Evolutionary conservation across 1,140 invertebrate genomes (phyloP), one percentile per base, ranked within the genome.

Genomic region (Papilio aristodemus): DNA sequence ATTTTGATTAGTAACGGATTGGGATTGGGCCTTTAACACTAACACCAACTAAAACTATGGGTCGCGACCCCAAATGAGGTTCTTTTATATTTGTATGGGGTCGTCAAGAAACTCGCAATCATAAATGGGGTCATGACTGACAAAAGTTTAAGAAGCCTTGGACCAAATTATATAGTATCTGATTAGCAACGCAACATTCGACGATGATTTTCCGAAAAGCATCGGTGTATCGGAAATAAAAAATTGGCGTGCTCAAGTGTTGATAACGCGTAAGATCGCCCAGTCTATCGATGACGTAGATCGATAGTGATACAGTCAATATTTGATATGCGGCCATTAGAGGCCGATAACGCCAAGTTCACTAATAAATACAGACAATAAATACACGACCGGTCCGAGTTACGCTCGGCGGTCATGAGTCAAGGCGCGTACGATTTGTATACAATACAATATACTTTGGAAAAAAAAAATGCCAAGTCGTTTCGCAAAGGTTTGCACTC

Each of bases 241-340:
- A n/a, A 70, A 54, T 68, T 68, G 60, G 63, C 43, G 69, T 9
- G 19, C n/a, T 58, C 57, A 58, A 58, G 57, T 58, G 39, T 41
- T 8, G 27, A 58, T 58, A 58, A 13, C 41, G 17, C 13, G 32
- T 39, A 22, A 50, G 43, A 58, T 19, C 38, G 58, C 58, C 68
- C 72, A 76, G 41, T 71, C 75, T 79, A 77, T 76, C 73, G 66
- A 76, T 88, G 83, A 86, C 84, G 86, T 86, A 84, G 85, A 67
- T 37, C 79, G 81, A 86, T 82, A 86, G 77, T 75, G 73, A 78
- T 81, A 78, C 78, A 81, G 83, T 88, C 84, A 85, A 88, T 88
- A 88, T 88, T 88, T 88, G 82, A 85, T 88, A 84, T 74, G 73
- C 73, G 75, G 73, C 81, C 81, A 87, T 87, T 84, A 86, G 83